phyloP scores from a whole-genome alignment of 2,113 vertebrate species.

The Plectropomus leopardus region DNA sequence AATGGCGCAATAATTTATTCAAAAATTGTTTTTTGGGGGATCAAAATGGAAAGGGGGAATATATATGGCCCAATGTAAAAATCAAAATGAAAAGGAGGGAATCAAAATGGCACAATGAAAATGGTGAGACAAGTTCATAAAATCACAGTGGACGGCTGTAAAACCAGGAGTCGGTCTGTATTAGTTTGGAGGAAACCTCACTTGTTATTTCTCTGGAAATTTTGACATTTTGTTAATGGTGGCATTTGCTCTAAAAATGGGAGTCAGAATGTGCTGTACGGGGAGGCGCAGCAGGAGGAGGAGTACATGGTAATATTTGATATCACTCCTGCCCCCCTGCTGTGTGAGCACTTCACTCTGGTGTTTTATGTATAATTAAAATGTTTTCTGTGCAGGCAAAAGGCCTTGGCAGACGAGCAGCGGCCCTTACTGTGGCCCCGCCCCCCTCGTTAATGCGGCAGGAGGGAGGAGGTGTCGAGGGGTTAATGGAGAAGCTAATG shows the following conservation, averaged over 20 bases:
- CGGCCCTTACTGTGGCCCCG: slow-evolving; percentile 20
- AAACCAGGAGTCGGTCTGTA: background rate
- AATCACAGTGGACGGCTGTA: background rate
- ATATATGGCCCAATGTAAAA: too few relatives aligned
- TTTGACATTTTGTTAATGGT: background rate
- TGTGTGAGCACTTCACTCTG: background rate
- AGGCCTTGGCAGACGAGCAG: background rate
- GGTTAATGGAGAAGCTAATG: slow-evolving; percentile 66
- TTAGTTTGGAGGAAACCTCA: background rate
- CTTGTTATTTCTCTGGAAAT: background rate
- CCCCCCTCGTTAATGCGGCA: slow-evolving; percentile 28
- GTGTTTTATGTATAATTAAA: slow-evolving; percentile 48
- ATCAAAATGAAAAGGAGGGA: too few relatives aligned
- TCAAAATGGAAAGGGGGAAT: background rate
- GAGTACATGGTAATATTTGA: background rate
- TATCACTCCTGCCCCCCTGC: slow-evolving; percentile 19
- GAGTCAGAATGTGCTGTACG: background rate
- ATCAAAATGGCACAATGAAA: background rate
- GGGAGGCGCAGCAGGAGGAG: background rate
- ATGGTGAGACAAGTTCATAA: background rate
- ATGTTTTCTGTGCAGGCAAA: slow-evolving; percentile 38
- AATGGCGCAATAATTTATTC: too few relatives aligned
- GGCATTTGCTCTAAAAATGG: background rate
- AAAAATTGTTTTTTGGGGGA: too few relatives aligned
- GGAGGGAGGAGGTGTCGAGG: slow-evolving; percentile 23